phyloP scores from a whole-genome alignment of 2,888 invertebrate genomes.

The Drosophila demipolita region DNA sequence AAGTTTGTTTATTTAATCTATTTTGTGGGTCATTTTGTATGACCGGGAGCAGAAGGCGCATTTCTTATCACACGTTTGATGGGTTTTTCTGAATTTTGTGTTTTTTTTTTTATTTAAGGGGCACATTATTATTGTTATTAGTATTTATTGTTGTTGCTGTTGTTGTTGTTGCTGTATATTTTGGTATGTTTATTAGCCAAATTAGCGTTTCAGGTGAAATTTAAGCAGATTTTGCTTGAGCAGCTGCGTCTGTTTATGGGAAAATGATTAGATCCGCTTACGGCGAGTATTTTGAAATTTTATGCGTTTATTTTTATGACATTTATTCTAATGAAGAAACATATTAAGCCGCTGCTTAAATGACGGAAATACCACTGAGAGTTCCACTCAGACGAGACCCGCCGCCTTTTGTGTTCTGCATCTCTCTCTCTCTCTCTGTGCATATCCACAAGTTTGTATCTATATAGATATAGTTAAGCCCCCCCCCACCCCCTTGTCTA shows the following conservation, averaged over 20 bases:
- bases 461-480: slow-evolving; percentile 34
- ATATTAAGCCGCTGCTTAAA: slow-evolving; percentile 74
- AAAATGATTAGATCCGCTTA: slow-evolving; percentile 80
- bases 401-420: slow-evolving; percentile 34
- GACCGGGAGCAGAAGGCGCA: slow-evolving; percentile 55
- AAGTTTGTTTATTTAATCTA: not conserved
- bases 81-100: slow-evolving; percentile 60
- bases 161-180: slow-evolving; percentile 11
- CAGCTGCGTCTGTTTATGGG: slow-evolving; percentile 69
- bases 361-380: slow-evolving; percentile 71
- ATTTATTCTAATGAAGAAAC: slow-evolving; percentile 80
- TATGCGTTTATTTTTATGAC: slow-evolving; percentile 80
- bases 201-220: slow-evolving; percentile 79
- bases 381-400: slow-evolving; percentile 16
- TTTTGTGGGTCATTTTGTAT: slow-evolving; percentile 10
- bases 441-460: slow-evolving; percentile 17
- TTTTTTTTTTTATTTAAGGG: slow-evolving; percentile 36
- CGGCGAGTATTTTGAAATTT: slow-evolving; percentile 61
- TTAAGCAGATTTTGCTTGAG: slow-evolving; percentile 72
- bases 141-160: slow-evolving; percentile 9
- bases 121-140: slow-evolving; percentile 29
- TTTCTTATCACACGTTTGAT: slow-evolving; percentile 38
- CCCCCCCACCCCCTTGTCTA: slow-evolving; percentile 16
- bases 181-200: slow-evolving; percentile 73
- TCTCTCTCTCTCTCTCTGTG: slow-evolving; percentile 13